Evolutionary conservation across 1,140 invertebrate genomes (phyloP).

Genomic region (Oryctes rhinoceros): DNA sequence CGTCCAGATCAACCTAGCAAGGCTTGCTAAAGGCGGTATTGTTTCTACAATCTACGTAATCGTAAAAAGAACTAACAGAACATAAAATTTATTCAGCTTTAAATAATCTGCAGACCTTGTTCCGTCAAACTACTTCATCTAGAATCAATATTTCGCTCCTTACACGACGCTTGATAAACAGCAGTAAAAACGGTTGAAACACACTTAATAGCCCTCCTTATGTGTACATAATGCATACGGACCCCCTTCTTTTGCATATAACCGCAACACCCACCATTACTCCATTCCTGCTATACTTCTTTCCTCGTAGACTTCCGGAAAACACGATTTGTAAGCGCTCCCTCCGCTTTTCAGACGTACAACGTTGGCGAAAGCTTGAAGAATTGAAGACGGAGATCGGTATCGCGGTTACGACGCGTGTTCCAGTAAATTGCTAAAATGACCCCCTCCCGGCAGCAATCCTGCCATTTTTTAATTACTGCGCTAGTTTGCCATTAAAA

Average conservation of each 20-base stretch:
- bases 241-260: neutral
- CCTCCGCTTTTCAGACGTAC: neutral
- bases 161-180: neutral
- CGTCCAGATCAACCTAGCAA: too few species aligned
- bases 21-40: too few species aligned
- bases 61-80: too few species aligned
- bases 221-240: neutral
- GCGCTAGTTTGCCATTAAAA: neutral
- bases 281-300: neutral
- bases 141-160: too few species aligned
- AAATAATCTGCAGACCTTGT: too few species aligned
- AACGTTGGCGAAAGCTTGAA: slow-evolving; percentile 22
- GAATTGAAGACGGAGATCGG: slow-evolving; percentile 23
- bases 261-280: slow-evolving; percentile 1
- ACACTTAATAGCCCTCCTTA: neutral
- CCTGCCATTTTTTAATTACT: slow-evolving; percentile 9
- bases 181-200: neutral
- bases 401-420: slow-evolving; percentile 18
- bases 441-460: slow-evolving; percentile 8
- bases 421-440: slow-evolving; percentile 33
- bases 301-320: neutral
- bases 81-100: too few species aligned
- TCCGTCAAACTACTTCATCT: too few species aligned
- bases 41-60: too few species aligned
- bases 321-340: slow-evolving; percentile 8